Base-by-base conservation (phyloP, 2,888 invertebrate genomes). In the Brenthis ino region DNA sequence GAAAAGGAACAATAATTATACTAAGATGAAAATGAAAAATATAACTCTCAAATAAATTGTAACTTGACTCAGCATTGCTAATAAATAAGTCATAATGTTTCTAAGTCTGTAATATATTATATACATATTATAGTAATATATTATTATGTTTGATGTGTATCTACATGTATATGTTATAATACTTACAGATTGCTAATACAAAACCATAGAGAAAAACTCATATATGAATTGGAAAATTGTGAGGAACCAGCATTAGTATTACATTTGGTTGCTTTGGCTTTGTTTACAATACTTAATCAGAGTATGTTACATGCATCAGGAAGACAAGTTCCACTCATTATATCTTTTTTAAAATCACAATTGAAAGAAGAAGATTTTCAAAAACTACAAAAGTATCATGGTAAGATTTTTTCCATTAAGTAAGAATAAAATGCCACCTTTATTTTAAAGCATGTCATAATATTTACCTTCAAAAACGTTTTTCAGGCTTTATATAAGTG, bases 221-320 rank as follows among this genome's bases (percentile, higher is more conserved):
- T 96, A 69, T 96, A 96, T 68, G 96, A 98, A 86, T 84, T 99
- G 69, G 95, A 95, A 65, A 91, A 92, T 69, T 95, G 96, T 67
- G 94, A 95, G 54, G 97, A 98, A 79, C 95, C 97, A 14, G 97
- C 98, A 0, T 85, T 97, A 50, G 94, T 95, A 64, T 88, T 98
- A 57, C 98, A 98, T 85, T 89, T 98, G 66, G 95, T 96, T 0
- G 94, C 95, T 0, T 91, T 97, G 71, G 94, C 98, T 55, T 94
- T 98, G 67, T 98, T 98, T 82, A 97, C 97, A 64, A 94, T 95
- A 12, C 93, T 95, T 3, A 97, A 97, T 1, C 96, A 97, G 77
- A 95, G 94, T 76, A 96, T 98, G 93, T 82, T 99, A 37, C 98
- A 99, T 86, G 98, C 98, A 14, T 98, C 99, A 37, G 99, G 99